Percentiles rank a stretch among this genome's conserved stretches.
Evolutionary conservation across 2,888 invertebrate genomes (phyloP).

Genomic region (Pristionchus exspectatus): DNA sequence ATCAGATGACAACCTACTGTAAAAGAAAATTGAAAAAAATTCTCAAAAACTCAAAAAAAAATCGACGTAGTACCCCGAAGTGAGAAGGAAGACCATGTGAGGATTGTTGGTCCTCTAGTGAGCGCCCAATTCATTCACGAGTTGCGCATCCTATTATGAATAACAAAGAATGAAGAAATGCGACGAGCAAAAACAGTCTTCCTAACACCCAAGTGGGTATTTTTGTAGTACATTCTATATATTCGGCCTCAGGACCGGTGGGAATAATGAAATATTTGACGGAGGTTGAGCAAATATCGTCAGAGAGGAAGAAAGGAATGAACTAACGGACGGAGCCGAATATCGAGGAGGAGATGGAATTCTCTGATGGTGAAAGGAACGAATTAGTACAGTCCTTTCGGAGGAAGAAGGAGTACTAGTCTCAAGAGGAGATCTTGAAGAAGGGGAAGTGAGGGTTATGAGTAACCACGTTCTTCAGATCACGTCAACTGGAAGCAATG

Average conservation of each 20-base stretch:
- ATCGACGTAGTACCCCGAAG: not conserved
- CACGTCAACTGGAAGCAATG: not conserved
- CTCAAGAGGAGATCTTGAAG: not conserved
- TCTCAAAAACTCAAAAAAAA: too few relatives aligned
- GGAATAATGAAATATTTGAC: not conserved
- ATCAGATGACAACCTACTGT: too few relatives aligned
- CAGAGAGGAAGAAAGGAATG: not conserved
- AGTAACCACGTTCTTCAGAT: too few relatives aligned
- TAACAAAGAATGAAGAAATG: not conserved
- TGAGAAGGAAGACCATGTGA: not conserved
- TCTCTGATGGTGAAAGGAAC: not conserved
- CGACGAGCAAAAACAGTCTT: not conserved
- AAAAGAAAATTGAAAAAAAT: too few relatives aligned
- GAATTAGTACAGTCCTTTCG: not conserved
- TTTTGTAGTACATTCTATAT: not conserved
- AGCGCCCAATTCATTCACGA: not conserved
- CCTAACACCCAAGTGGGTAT: too few relatives aligned
- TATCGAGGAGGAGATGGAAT: constrained; percentile 7
- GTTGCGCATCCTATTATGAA: not conserved
- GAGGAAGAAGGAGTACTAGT: not conserved
- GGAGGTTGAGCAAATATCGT: constrained; percentile 7
- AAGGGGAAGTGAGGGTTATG: not conserved
- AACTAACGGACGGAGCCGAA: not conserved
- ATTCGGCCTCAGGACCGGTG: not conserved
- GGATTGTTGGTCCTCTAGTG: not conserved